phyloP scores from a whole-genome alignment of 1,140 invertebrate genomes.

The Aphelenchoides besseyi region DNA sequence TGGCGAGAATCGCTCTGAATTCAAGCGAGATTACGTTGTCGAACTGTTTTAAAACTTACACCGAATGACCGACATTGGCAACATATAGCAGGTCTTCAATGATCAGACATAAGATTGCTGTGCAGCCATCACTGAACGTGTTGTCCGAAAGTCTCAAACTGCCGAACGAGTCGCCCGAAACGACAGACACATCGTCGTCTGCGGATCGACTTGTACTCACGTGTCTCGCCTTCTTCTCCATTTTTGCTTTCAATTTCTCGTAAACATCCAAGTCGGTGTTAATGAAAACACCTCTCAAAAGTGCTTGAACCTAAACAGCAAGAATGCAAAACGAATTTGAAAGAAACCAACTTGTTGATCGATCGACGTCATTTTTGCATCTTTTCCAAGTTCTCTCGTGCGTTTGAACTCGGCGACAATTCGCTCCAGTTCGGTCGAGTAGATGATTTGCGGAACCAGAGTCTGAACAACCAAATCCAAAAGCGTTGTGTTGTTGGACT shows the following conservation, averaged over 20 bases:
- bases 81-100: not conserved
- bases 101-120: not conserved
- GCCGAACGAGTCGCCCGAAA: constrained; percentile 2
- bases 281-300: not conserved
- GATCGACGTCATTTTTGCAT: not conserved
- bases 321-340: not conserved
- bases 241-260: not conserved
- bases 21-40: not conserved
- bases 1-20: not conserved
- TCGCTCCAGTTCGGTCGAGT: not conserved
- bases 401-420: not conserved
- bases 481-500: not conserved
- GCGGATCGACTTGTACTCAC: not conserved
- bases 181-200: not conserved
- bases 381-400: not conserved
- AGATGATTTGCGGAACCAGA: not conserved
- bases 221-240: constrained; percentile 2
- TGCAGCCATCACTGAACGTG: not conserved
- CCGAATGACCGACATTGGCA: not conserved
- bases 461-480: not conserved
- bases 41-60: not conserved
- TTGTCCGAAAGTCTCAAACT: not conserved
- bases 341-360: not conserved
- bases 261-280: not conserved
- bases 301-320: not conserved